Conservation (phyloP, 2,113 vertebrate genomes). For the Nothocercus julius region DNA sequence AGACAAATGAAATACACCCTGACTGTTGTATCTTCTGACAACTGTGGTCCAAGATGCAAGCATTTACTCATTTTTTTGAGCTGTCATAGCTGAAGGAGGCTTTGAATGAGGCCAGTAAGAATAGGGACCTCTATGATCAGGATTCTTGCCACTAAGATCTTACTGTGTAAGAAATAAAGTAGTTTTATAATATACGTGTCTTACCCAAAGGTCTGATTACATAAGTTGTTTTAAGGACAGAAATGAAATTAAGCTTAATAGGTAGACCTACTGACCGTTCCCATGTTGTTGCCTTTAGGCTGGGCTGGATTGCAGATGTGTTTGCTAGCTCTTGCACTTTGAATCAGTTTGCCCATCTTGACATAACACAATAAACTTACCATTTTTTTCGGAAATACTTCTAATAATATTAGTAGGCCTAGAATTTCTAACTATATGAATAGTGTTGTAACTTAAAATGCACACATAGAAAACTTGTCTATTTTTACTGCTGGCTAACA, state of each 20-base stretch:
- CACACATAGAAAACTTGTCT: not conserved
- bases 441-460: not conserved
- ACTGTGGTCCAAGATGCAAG: not conserved
- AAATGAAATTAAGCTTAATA: slow-evolving; percentile 59
- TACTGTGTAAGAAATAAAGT: not conserved
- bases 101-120: not conserved
- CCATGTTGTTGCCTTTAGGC: slow-evolving; percentile 49
- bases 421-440: not conserved
- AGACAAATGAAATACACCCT: not conserved
- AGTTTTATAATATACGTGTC: not conserved
- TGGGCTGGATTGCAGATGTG: slow-evolving; percentile 25
- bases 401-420: not conserved
- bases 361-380: slow-evolving; percentile 17
- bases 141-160: not conserved
- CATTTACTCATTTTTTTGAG: not conserved
- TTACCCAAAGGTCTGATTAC: not conserved
- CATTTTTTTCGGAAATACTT: not conserved
- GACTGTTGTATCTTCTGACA: not conserved
- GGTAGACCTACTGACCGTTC: not conserved
- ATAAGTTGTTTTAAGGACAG: not conserved
- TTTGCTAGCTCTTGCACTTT: slow-evolving; percentile 39
- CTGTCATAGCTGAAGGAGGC: not conserved
- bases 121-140: not conserved
- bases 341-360: slow-evolving; percentile 47
- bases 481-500: not conserved